phyloP scores from a whole-genome alignment of 92 coral and sea anemone genomes.

The Phymanthus crucifer region DNA sequence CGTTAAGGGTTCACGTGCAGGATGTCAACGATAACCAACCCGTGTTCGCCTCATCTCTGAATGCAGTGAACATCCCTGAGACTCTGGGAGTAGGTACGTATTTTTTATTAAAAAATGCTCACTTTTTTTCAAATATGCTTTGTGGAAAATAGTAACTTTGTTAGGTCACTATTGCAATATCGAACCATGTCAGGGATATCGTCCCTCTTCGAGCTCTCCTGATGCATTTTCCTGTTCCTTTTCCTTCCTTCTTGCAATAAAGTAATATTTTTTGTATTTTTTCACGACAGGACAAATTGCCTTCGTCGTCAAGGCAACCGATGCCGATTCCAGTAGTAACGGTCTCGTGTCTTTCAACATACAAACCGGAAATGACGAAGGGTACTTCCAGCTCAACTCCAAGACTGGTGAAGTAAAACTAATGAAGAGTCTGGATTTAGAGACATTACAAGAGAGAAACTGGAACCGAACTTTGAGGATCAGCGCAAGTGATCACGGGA shows the following conservation, averaged over 20 bases:
- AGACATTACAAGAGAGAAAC: constrained; percentile 36
- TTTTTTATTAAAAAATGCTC: neutral
- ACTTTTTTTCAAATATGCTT: neutral
- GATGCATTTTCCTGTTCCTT: neutral
- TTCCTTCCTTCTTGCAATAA: neutral
- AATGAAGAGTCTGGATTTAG: constrained; percentile 70
- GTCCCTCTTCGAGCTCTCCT: too few relatives aligned
- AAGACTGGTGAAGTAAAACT: constrained; percentile 52
- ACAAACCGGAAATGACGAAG: constrained; percentile 54
- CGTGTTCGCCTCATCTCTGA: constrained; percentile 13
- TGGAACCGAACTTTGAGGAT: constrained; percentile 62
- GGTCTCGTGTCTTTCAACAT: constrained; percentile 65
- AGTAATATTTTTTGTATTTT: neutral
- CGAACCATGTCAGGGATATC: neutral
- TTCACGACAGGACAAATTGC: constrained; percentile 47
- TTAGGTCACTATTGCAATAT: neutral
- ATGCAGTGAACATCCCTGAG: constrained; percentile 41
- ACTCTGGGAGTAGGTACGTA: constrained; percentile 49
- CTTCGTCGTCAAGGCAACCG: constrained; percentile 60
- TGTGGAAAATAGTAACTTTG: neutral
- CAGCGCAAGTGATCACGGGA: constrained; percentile 68
- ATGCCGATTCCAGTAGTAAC: constrained; percentile 68
- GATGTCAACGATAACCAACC: constrained; percentile 77
- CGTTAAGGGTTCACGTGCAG: constrained; percentile 47
- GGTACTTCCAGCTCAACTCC: constrained; percentile 52